Base-by-base conservation (phyloP, 1,140 invertebrate genomes). In the Diorhabda elongata region DNA sequence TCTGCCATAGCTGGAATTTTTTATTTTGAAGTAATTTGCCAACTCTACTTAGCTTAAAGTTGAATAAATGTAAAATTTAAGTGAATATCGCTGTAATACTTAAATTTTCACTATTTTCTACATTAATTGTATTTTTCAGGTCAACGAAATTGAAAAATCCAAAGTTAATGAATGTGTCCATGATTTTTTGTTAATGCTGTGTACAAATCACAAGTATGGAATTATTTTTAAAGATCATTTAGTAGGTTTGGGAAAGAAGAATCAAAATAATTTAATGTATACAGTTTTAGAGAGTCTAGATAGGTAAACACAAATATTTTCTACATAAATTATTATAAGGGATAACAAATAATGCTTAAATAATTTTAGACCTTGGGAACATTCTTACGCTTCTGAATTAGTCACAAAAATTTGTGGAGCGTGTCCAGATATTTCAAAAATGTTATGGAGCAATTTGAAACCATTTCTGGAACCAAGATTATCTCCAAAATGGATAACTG, bases 381-480 rank as follows among this genome's bases (percentile, higher is more conserved):
- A 90, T 81, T 82, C 86, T 9, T 82, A 84, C 73, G 87, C 88
- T 61, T 81, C 83, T 61, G 84, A 91, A 64, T 79, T 91, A n/a
- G 81, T 92, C 11, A 75, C 89, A 4, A 82, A 88, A 76, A 89
- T 91, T 58, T 78, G 92, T 62, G 78, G 79, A 52, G 85, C 86
- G 44, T 92, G 90, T 80, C 91, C 91, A 2, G 91, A 93, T 78
- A 82, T 93, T 60, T 84, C 89, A 7, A 85, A 87, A 79, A 83
- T 85, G 47, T 83, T 91, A 4, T 85, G 91, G 58, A 81, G 52
- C 66, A 81, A 82, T 44, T 76, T 89, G 3, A 87, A 88, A 73
- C 81, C 85, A 47, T 85, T 82, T 75, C 84, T 90, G 71, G 83
- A 86, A 72, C 87, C 87, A 0, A 82, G 86, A 77, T 78, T 83